A percentile compares a stretch with the other conserved stretches of the same genome.
Conservation (phyloP, 2,113 vertebrate species). For the Epinephelus moara region DNA sequence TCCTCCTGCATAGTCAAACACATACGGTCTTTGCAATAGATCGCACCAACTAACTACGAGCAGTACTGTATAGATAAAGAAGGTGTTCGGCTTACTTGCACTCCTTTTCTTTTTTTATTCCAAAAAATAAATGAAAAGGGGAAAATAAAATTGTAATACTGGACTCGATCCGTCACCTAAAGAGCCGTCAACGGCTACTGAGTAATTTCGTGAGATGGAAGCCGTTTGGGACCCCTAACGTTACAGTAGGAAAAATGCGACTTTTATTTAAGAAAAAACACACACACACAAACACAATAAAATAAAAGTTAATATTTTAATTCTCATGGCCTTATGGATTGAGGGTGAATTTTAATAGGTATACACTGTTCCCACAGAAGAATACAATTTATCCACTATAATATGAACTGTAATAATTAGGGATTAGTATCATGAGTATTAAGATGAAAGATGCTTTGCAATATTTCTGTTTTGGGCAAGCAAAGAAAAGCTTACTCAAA, state of each 20-base stretch:
- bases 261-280: not conserved
- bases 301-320: not conserved
- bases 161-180: slow-evolving; percentile 82
- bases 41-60: slow-evolving; percentile 10
- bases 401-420: not conserved
- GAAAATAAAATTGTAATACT: slow-evolving; percentile 78
- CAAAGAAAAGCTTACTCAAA: not conserved
- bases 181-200: slow-evolving; percentile 90
- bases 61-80: slow-evolving; percentile 25
- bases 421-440: not conserved
- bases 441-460: not conserved
- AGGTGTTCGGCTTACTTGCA: slow-evolving; percentile 79
- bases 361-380: not conserved
- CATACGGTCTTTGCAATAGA: slow-evolving; percentile 18
- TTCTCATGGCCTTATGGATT: fast-evolving
- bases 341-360: not conserved
- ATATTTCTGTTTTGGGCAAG: not conserved
- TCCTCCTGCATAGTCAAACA: slow-evolving; percentile 60
- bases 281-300: no score
- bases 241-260: slow-evolving; percentile 8
- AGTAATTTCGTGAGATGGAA: slow-evolving; percentile 59
- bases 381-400: not conserved
- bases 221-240: slow-evolving; percentile 61
- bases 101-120: slow-evolving; percentile 76
- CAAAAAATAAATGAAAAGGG: slow-evolving; percentile 82